These are phyloP conservation scores for rabbit (Oryctolagus cuniculus) DNA, from an alignment of 2,113 vertebrate genomes.

Conservation along the genomic window DNA sequence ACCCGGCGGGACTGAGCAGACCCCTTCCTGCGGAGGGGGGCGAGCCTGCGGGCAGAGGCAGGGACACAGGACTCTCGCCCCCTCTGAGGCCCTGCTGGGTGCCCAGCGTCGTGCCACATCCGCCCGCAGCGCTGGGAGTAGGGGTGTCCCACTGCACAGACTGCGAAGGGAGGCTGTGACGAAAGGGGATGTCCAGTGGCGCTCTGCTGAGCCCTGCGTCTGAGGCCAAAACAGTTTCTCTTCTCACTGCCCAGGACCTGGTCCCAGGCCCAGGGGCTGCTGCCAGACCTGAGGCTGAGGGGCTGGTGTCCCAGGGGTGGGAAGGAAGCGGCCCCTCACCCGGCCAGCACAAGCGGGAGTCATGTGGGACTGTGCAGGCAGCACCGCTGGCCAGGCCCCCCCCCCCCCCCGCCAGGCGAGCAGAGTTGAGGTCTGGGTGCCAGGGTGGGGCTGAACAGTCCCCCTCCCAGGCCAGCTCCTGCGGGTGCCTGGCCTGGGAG, in stretches of 20 bases:
- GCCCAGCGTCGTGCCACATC: neutral
- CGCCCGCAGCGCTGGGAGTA: neutral
- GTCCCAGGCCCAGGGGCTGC: too few species aligned
- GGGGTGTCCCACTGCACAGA: neutral
- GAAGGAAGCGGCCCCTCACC: too few species aligned
- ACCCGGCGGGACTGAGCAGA: neutral
- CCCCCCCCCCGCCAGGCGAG: neutral
- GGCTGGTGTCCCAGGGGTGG: neutral
- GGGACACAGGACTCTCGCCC: neutral
- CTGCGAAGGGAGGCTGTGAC: neutral
- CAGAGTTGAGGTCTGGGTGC: neutral
- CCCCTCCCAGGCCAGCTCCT: neutral
- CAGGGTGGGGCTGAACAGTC: neutral
- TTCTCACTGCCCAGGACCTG: neutral
- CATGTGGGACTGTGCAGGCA: neutral
- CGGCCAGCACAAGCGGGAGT: too few species aligned
- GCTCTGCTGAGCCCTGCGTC: neutral
- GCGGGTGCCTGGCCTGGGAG: neutral
- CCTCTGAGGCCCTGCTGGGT: fast-evolving
- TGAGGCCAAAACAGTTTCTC: neutral
- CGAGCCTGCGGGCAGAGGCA: neutral
- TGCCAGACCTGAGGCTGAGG: neutral
- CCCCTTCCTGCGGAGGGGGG: neutral
- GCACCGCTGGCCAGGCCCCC: neutral
- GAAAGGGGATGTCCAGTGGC: neutral